Evolutionary conservation across 2,888 invertebrate genomes (phyloP), one percentile per base, ranked within the genome.

Genomic region (Netelia inedita): DNA sequence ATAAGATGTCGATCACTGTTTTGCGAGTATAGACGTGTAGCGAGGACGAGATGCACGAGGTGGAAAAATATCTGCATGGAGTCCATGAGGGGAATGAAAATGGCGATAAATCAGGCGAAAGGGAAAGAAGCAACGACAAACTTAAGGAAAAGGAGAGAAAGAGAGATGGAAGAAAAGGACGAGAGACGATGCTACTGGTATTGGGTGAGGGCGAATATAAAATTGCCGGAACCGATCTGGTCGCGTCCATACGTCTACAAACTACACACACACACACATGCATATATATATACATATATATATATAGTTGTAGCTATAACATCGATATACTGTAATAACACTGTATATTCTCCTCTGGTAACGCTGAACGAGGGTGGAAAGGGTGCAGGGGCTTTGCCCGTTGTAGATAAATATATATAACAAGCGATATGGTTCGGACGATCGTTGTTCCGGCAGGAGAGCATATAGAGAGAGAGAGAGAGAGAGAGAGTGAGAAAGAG

Each of bases 161-260:
- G 68, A 87, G 86, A 85, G 79, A 87, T 80, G 89, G 88, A 87
- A 87, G 87, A 90, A 90, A 91, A 92, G 91, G 91, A 90, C 14
- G 91, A 91, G 89, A 89, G 91, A 92, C 91, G 91, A 91, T 92
- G 89, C 86, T 68, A 76, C 43, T 53, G 76, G 68, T 57, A 59
- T 55, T 16, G 86, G 91, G 28, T 28, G 28, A 5, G 92, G 91
- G 89, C 90, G 91, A 92, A 92, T 93, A 90, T 92, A 90, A 92
- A 93, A 93, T 92, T 92, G 92, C 92, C 92, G 92, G 92, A 92
- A 93, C 92, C 91, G 92, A 92, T 92, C 91, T 92, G 90, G 90
- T 89, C 91, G 90, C 90, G 91, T 91, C 74, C 35, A 73, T 72
- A 69, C 79, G 59, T 68, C 73, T 73, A 43, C 50, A 46, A 46